Evolutionary conservation across 2,113 vertebrate species (phyloP), one percentile per base, ranked within the genome.

Genomic region (Periophthalmodon schlosseri): DNA sequence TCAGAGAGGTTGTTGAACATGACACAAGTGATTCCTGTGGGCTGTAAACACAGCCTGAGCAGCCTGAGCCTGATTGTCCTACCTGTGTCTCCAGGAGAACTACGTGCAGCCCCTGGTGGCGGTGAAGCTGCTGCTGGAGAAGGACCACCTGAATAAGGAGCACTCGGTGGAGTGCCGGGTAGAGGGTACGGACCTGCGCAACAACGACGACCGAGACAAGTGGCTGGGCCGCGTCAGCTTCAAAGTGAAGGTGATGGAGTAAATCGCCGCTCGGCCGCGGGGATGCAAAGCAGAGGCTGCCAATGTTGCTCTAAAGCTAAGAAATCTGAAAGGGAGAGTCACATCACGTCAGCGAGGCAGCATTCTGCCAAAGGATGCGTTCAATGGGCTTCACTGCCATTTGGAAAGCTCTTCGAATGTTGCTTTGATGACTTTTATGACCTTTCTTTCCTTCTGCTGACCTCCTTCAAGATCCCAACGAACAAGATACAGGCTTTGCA

Each of bases 101-200:
- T 99, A 99, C 69, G 92, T 95, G 24, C 97, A 99, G 95, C 97
- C 97, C 2, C 78, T 99, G 76, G 97, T 99, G 82, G 97, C 97
- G 23, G 91, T 98, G 85, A 96, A 97, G 89, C 91, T 97, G 90
- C 68, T 71, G 75, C 88, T 97, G 84, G 78, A 4, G 67, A 80
- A 90, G 86, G 93, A 91, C 52, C 88, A 86, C 81, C 93, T 93
- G 90, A 93, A 93, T 88, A 93, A 92, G 74, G 96, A 98, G 89
- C 90, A 95, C 72, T 47, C 87, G 2, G 88, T 99, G 24, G 96
- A 98, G 90, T 99, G 97, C 93, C 95, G 93, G 93, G 93, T 99
- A 69, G 90, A 92, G 24, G 97, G 96, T 74, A 89, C 94, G 7
- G 92, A 98, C 91, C 92, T 99, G 64, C 94, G 89, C 91, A 98